Percentiles rank a stretch among this genome's conserved stretches.
phyloP scores from a whole-genome alignment of 2,888 invertebrate species.

The Drosophila diplacantha region DNA sequence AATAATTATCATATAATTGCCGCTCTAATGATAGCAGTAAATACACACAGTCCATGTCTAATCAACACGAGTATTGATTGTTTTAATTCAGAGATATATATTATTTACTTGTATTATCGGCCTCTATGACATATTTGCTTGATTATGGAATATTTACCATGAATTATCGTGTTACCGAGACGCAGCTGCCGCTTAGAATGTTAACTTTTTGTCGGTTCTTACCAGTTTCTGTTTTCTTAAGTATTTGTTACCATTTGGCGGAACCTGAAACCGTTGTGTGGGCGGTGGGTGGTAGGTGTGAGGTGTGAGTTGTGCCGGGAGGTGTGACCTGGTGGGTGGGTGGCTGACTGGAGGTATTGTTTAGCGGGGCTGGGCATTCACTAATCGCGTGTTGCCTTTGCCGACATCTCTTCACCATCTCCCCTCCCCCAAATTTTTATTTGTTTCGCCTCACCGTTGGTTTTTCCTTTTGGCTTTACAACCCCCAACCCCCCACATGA shows the following conservation, averaged over 20 bases:
- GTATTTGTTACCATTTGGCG: conserved; percentile 44
- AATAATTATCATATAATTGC: conserved; percentile 53
- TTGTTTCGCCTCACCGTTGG: conserved; percentile 1
- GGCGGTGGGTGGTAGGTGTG: neutral
- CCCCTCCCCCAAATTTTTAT: neutral
- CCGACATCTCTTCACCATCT: neutral
- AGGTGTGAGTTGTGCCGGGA: conserved; percentile 1
- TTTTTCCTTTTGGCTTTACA: neutral
- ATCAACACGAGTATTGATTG: conserved; percentile 16
- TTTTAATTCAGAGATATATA: conserved; percentile 21
- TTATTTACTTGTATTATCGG: conserved; percentile 15
- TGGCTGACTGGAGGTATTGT: conserved; percentile 9
- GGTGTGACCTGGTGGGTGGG: conserved; percentile 7
- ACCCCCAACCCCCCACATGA: neutral
- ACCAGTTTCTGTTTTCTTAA: conserved; percentile 13
- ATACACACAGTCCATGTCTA: conserved; percentile 3
- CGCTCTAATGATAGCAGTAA: conserved; percentile 26
- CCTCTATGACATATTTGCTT: conserved; percentile 1
- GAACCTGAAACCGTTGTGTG: conserved; percentile 43
- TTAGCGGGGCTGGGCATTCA: conserved; percentile 19
- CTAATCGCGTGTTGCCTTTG: conserved; percentile 36
- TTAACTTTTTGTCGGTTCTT: conserved; percentile 25
- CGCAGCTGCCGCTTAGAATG: conserved; percentile 39
- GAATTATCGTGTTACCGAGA: conserved; percentile 53
- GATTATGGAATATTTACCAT: conserved; percentile 28